Percentiles rank a stretch among this genome's conserved stretches.
phyloP scores from a whole-genome alignment of 2,113 vertebrate genomes.

The Pseudopodoces humilis region DNA sequence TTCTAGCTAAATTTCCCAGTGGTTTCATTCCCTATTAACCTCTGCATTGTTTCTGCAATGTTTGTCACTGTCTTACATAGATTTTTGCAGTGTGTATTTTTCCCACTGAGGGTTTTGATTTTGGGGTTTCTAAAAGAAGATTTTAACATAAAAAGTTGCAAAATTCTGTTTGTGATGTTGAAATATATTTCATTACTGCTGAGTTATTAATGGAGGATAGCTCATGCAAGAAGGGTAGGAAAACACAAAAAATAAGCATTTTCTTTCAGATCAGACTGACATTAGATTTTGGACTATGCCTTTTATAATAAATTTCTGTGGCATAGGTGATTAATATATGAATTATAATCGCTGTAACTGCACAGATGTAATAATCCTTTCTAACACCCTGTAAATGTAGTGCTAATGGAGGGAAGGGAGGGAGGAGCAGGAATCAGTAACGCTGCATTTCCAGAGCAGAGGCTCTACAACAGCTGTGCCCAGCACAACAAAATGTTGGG shows the following conservation, averaged over 20 bases:
- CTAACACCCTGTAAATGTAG: neutral
- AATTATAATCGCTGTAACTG: neutral
- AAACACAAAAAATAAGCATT: neutral
- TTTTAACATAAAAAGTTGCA: neutral
- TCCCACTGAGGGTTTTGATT: neutral
- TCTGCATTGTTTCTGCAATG: neutral
- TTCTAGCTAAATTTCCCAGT: neutral
- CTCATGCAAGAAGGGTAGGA: neutral
- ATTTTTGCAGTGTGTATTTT: neutral
- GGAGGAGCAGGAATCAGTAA: neutral
- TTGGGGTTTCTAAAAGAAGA: neutral
- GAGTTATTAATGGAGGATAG: neutral
- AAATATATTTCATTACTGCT: neutral
- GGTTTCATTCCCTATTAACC: neutral
- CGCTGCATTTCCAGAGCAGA: neutral
- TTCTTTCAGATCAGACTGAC: neutral
- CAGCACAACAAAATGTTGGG: neutral
- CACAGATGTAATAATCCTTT: neutral
- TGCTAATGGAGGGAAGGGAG: neutral
- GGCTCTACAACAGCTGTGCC: neutral
- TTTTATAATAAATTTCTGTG: neutral
- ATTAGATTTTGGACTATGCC: neutral
- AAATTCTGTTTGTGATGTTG: neutral
- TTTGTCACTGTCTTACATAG: neutral
- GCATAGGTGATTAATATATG: neutral